Evolutionary conservation across 1,140 invertebrate species (phyloP), one percentile per base, ranked within the genome.

Genomic region (Penaeus japonicus): DNA sequence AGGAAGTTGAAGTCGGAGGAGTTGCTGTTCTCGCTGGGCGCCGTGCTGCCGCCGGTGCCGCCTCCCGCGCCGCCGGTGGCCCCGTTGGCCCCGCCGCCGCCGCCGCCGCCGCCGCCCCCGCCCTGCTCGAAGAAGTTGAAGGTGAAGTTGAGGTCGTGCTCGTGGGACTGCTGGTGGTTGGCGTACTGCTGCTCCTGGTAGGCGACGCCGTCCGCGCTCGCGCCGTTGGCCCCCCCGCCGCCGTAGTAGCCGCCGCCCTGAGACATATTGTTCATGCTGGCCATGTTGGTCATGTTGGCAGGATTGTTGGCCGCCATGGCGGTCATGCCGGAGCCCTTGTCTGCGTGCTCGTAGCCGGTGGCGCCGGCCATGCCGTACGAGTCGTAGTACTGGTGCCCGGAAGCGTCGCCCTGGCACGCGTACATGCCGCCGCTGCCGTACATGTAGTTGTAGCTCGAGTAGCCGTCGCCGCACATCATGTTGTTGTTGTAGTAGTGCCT

Each of bases 1-100:
- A 98, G 94, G 91, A 98, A 98, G 92, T 97, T 97, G 92, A 98
- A 97, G 92, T 98, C 97, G 15, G 96, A 97, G 1, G 96, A 97
- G 91, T 96, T 97, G 91, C 97, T 97, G 90, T 96, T 97, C 92
- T 97, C 97, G 90, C 97, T 96, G n/a, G 93, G 91, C 4, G 85
- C 89, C n/a, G 87, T 82, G 77, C 80, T 85, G 39, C 79, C 85
- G n/a, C 79, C 80, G 54, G 80, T 85, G 22, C 81, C 86, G 54
- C 80, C 89, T 18, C 90, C 89, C 4, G 35, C 85, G 55, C 77
- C 57, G n/a, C 70, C 70, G 15, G 57, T 70, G 20, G 85, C 57
- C 1, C 77, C 85, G n/a, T 57, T 53, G 20, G 85, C 89, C 27
- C 83, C 55, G 65, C 86, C 59, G n/a, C 79, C 54, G 53, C 77